A percentile compares a stretch with the other conserved stretches of the same genome.
These are phyloP conservation scores for Collichthys lucidus DNA, from an alignment of 2,113 vertebrate genomes.

Conservation along the genomic window DNA sequence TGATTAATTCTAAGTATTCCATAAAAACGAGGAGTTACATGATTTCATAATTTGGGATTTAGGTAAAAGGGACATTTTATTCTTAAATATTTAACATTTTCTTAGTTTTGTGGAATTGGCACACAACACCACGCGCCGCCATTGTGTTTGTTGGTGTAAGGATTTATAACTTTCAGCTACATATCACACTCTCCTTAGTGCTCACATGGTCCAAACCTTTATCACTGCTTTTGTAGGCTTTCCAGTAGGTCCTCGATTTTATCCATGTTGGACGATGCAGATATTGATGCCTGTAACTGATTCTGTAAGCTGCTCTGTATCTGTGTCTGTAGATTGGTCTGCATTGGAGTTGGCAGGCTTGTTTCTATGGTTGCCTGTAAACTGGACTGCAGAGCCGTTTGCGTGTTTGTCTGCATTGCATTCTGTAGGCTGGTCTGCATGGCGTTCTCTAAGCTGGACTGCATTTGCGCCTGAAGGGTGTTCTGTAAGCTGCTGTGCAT, in stretches of 20 bases:
- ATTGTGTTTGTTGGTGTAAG: conserved; percentile 44
- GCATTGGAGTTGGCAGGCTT: conserved; percentile 74
- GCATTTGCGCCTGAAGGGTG: conserved; percentile 78
- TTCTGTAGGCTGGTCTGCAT: conserved; percentile 73
- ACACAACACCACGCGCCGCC: conserved; percentile 37
- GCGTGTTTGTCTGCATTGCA: conserved; percentile 73
- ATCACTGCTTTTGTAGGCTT: conserved; percentile 92
- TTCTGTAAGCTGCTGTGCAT: conserved; percentile 77
- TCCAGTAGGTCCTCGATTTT: conserved; percentile 96
- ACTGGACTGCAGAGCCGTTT: conserved; percentile 62
- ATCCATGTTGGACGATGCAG: conserved; percentile 89
- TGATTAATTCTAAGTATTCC: conserved; percentile 66
- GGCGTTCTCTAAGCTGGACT: conserved; percentile 63
- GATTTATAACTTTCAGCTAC: conserved; percentile 82
- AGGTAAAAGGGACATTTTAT: conserved; percentile 61
- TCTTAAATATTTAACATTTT: conserved; percentile 57
- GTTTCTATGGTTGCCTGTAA: conserved; percentile 71
- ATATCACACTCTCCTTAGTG: conserved; percentile 79
- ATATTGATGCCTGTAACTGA: conserved; percentile 73
- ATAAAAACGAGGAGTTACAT: conserved; percentile 62
- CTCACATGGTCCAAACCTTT: conserved; percentile 48
- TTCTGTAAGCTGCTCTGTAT: conserved; percentile 77
- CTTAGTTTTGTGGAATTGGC: conserved; percentile 46
- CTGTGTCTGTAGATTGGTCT: conserved; percentile 75
- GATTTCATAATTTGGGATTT: conserved; percentile 54